Evolutionary conservation across 2,888 invertebrate genomes (phyloP), one percentile per base, ranked within the genome.

Genomic region (Epinotia demarniana): DNA sequence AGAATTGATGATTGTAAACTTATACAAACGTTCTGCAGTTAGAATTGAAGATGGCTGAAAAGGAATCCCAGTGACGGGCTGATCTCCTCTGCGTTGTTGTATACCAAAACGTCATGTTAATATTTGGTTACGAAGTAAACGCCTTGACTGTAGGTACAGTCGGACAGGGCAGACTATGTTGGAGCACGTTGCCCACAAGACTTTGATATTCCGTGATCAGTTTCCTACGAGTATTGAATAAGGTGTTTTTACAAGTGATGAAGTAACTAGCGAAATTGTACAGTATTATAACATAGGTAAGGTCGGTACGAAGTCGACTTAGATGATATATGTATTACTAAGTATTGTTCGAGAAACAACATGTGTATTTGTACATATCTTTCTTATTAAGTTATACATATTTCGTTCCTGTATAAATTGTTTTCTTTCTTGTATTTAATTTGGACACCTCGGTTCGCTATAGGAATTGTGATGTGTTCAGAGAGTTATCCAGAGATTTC

Each of bases 281-380:
- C 94, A 94, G 94, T 94, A 94, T 94, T 94, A 93, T 92, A 92
- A 88, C 85, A 83, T 87, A 90, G 87, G 82, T 90, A 90, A 90
- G 89, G 85, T 88, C 86, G 86, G 82, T 86, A 86, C 79, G 86
- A 91, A 86, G 86, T 88, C 87, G 89, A 86, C 87, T 91, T 92
- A 88, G 87, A 89, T 87, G 85, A 87, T 88, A 87, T 86, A 86
- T 85, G 83, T 82, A 83, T 86, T 80, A 87, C 80, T 86, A 92
- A 89, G 88, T 87, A 91, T 89, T 89, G 90, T 91, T 92, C 89
- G 89, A 89, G 86, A 83, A 86, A 83, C 85, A 84, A 84, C 85
- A 88, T 93, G 91, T 93, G 91, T 93, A 92, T 93, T 92, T 93
- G 93, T 94, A 93, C 86, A 94, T 93, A 93, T 88, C 82, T 86